These are phyloP conservation scores for Micromesistius poutassou DNA, from an alignment of 2,797 vertebrate genomes.

Conservation along the genomic window DNA sequence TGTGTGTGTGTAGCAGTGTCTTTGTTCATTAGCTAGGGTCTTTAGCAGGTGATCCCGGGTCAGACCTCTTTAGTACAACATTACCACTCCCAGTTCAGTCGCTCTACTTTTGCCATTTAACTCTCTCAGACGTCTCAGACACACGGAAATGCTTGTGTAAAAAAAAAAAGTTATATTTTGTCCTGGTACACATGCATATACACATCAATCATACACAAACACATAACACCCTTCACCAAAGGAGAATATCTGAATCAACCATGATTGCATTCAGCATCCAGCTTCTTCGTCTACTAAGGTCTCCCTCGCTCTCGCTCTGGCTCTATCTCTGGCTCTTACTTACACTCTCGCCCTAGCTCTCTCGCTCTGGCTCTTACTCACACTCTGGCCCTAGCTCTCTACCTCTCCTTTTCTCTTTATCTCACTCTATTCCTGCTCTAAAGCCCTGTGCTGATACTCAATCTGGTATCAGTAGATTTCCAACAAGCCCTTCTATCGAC, in stretches of 20 bases:
- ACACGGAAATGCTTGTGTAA: background rate
- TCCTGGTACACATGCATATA: no score
- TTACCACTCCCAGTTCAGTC: conserved; percentile 13
- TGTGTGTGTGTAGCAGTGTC: conserved; percentile 10
- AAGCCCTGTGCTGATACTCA: conserved; percentile 10
- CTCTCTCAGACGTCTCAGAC: background rate
- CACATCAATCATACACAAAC: no score
- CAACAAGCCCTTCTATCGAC: conserved; percentile 23
- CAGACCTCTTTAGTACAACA: conserved; percentile 39
- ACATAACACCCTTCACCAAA: no score
- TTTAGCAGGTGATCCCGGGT: conserved; percentile 25
- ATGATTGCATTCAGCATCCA: no score
- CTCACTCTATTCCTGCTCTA: conserved; percentile 17
- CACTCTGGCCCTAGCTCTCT: conserved; percentile 10
- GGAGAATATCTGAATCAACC: no score
- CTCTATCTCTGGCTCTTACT: no score
- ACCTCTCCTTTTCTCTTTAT: conserved; percentile 5
- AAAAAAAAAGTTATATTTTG: no score
- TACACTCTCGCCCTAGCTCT: conserved; percentile 6
- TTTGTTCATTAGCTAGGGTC: conserved; percentile 35
- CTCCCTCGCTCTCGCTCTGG: conserved; percentile 9
- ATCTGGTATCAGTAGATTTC: conserved; percentile 18
- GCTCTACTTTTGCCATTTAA: conserved; percentile 18
- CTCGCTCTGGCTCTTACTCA: conserved; percentile 6
- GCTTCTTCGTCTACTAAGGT: background rate